Conservation (phyloP, 2,888 invertebrate species). For the Apoda limacodes region DNA sequence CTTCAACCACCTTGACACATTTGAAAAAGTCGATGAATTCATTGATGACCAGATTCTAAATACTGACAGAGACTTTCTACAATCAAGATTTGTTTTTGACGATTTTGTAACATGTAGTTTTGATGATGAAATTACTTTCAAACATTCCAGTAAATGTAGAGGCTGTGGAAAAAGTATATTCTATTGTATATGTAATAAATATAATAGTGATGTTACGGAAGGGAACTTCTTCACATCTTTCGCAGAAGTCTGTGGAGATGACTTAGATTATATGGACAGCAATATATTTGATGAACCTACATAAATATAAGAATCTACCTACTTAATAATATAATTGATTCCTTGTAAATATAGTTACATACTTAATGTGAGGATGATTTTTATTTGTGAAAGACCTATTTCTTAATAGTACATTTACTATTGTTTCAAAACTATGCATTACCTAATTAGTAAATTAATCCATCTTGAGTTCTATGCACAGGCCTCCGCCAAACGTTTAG, state of each 20-base stretch:
- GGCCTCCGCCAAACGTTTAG: too few relatives aligned
- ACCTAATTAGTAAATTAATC: too few relatives aligned
- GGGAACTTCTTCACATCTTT: slow-evolving; percentile 48
- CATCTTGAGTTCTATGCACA: too few relatives aligned
- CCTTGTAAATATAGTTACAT: too few relatives aligned
- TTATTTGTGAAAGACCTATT: too few relatives aligned
- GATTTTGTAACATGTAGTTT: slow-evolving; percentile 47
- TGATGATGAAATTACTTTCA: slow-evolving; percentile 46
- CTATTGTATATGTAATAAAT: slow-evolving; percentile 49
- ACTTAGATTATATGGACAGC: slow-evolving; percentile 46
- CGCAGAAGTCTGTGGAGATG: slow-evolving; percentile 38
- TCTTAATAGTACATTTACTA: too few relatives aligned
- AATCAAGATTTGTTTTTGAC: slow-evolving; percentile 26
- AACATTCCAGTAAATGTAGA: slow-evolving; percentile 54
- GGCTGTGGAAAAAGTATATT: slow-evolving; percentile 44
- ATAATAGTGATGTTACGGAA: slow-evolving; percentile 35
- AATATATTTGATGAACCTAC: slow-evolving; percentile 45
- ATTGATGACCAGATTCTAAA: slow-evolving; percentile 70
- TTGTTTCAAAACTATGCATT: too few relatives aligned
- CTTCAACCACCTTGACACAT: slow-evolving; percentile 82
- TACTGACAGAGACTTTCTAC: slow-evolving; percentile 26
- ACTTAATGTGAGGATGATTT: too few relatives aligned
- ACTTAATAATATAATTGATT: too few relatives aligned
- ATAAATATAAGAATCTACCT: slow-evolving; percentile 5
- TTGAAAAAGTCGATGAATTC: slow-evolving; percentile 77